phyloP scores from a whole-genome alignment of 2,888 invertebrate species.

The Graphium colonna region DNA sequence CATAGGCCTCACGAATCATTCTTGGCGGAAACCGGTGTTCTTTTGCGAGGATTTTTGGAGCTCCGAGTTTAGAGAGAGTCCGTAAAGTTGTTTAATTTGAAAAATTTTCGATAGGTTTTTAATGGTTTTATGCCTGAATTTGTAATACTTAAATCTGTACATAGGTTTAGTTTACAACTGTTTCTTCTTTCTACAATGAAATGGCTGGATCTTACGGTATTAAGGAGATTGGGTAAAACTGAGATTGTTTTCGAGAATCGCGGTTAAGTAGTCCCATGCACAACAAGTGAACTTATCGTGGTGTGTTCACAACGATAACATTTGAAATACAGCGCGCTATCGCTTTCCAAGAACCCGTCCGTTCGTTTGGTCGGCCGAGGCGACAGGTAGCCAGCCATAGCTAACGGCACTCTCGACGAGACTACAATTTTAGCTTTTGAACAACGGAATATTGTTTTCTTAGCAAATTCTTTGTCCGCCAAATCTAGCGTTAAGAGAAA shows the following conservation, averaged over 20 bases:
- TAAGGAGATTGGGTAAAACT: conserved; percentile 27
- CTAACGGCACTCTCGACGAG: conserved; percentile 67
- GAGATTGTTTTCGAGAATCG: conserved; percentile 56
- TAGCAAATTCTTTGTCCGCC: too few relatives aligned
- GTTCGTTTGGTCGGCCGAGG: conserved; percentile 43
- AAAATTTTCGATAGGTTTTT: too few relatives aligned
- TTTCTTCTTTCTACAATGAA: too few relatives aligned
- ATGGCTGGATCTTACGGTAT: too few relatives aligned
- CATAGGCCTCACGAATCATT: too few relatives aligned
- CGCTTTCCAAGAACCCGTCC: conserved; percentile 68
- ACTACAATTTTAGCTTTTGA: conserved; percentile 66
- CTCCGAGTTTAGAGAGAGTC: too few relatives aligned
- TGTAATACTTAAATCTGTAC: too few relatives aligned
- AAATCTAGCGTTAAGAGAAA: conserved; percentile 23
- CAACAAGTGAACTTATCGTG: conserved; percentile 67
- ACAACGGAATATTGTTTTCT: conserved; percentile 42
- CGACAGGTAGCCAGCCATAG: conserved; percentile 64
- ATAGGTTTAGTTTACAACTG: too few relatives aligned
- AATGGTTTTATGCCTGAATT: too few relatives aligned
- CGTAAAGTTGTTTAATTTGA: too few relatives aligned
- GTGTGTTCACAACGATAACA: conserved; percentile 72
- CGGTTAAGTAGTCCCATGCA: conserved; percentile 54
- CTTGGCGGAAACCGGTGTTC: too few relatives aligned
- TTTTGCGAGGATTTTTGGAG: too few relatives aligned
- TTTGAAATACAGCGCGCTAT: conserved; percentile 71